Percentiles rank a stretch among this genome's conserved stretches.
Evolutionary conservation across 1,140 invertebrate genomes (phyloP).

Genomic region (Sogatella furcifera): DNA sequence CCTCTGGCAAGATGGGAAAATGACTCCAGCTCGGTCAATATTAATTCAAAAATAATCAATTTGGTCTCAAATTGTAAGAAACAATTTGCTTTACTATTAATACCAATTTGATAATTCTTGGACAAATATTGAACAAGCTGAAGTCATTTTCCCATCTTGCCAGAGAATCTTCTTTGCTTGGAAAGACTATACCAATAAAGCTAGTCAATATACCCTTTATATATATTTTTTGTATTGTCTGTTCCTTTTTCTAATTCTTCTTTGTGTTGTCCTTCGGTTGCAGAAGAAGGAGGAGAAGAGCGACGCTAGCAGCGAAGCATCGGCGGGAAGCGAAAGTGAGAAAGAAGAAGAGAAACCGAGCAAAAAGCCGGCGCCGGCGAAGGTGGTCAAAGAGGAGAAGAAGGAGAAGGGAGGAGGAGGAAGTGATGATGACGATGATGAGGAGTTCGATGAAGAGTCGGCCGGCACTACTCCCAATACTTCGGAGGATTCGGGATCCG

Average conservation of each 20-base stretch:
- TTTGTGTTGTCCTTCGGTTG: constrained; percentile 11
- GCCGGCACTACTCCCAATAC: constrained; percentile 34
- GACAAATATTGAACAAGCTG: no score
- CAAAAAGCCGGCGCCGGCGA: constrained; percentile 18
- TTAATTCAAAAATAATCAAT: no score
- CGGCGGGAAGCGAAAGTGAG: constrained; percentile 11
- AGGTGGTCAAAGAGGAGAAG: constrained; percentile 13
- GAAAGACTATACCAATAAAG: no score
- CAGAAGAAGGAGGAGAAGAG: constrained; percentile 10
- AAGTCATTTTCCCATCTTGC: no score
- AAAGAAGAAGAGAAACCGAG: constrained; percentile 22
- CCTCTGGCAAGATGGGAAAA: no score
- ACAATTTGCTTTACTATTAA: no score
- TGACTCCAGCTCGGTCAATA: no score
- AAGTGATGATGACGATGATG: constrained; percentile 32
- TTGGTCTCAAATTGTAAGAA: no score
- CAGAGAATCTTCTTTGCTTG: no score
- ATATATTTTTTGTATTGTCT: background rate
- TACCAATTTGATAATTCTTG: no score
- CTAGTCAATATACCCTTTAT: no score
- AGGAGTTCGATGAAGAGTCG: constrained; percentile 32
- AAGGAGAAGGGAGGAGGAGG: constrained; percentile 26
- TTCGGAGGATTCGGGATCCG: constrained; percentile 27
- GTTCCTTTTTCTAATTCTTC: background rate
- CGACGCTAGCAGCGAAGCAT: background rate